A percentile compares a stretch with the other conserved stretches of the same genome.
Evolutionary conservation across 37 sponge, comb jelly and placozoan genomes (phyloP).

Genomic region (Chondrilla cf. caribensis): DNA sequence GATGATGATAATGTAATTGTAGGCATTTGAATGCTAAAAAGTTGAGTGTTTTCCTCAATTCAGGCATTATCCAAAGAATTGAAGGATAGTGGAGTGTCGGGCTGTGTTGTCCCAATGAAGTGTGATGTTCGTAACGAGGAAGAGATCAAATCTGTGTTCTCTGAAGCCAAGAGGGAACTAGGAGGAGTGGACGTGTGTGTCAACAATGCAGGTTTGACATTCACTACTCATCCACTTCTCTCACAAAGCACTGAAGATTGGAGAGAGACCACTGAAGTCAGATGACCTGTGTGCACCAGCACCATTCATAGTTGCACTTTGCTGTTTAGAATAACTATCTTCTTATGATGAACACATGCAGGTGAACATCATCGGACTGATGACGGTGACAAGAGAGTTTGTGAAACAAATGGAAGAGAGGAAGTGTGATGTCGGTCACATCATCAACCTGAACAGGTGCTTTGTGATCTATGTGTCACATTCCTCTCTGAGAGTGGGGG

Average conservation of each 20-base stretch:
- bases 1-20: no score
- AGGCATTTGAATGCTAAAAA: no score
- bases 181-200: slow-evolving; percentile 76
- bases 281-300: background rate
- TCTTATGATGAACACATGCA: slow-evolving; percentile 5
- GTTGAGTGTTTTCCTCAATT: background rate
- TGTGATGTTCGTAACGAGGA: slow-evolving; percentile 80
- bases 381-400: slow-evolving; percentile 64
- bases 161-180: slow-evolving; percentile 31
- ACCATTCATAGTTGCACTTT: background rate
- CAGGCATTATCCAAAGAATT: slow-evolving; percentile 46
- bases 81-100: background rate
- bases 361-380: slow-evolving; percentile 77
- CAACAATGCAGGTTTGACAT: slow-evolving; percentile 81
- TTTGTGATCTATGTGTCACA: no score
- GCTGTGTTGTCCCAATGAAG: slow-evolving; percentile 61
- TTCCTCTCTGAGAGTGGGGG: no score
- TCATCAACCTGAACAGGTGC: slow-evolving; percentile 75
- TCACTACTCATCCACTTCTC: slow-evolving; percentile 43
- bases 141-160: slow-evolving; percentile 58
- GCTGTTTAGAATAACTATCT: background rate
- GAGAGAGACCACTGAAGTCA: slow-evolving; percentile 76
- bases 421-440: slow-evolving; percentile 66
- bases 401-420: slow-evolving; percentile 64
- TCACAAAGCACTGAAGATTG: slow-evolving; percentile 61